Base-by-base conservation (phyloP, 2,797 vertebrate genomes). In the Lacerta agilis region DNA sequence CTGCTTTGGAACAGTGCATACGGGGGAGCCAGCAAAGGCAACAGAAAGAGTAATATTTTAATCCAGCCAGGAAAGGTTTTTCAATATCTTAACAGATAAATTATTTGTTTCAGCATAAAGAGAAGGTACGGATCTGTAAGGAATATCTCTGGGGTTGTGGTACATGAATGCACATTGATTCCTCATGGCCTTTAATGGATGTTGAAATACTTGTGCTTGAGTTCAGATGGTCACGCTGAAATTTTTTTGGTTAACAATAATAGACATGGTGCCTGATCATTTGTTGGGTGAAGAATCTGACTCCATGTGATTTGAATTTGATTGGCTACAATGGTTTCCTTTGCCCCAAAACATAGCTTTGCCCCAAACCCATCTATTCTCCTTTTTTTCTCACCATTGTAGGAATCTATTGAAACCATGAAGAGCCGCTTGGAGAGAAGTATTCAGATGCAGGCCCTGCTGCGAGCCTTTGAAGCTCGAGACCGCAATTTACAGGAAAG, bases 401-500 rank as follows among this genome's bases (percentile, higher is more conserved):
- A 99, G 98, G 96, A 95, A 17, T 97, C 93, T 23, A 94, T 98
- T 3, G 98, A 98, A 45, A 95, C 93, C 0, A 96, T 98, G 95
- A 93, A 96, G 93, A 85, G 41, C 9, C 94, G 95, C 79, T 95
- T 99, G 89, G 97, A 98, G 87, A 97, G 93, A 64, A 98, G 97
- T 82, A 96, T 97, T 13, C 98, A 98, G 93, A 84, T 97, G 82
- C 98, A 98, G 94, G 92, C 96, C 0, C 79, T 94, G 29, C 95
- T 98, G 64, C 94, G 97, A 76, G 96, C 97, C 23, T 98, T 97
- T 0, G 98, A 98, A 91, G 97, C 98, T 0, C 97, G 98, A 1
- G 98, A 98, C 90, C 97, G 98, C 11, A 98, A 98, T 89, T 97
- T 98, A 7, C 97, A 98, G 93, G 98, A 98, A 85, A 97, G 97